Conservation (phyloP, 2,113 vertebrate species). For the Ivindomyrus marchei region DNA sequence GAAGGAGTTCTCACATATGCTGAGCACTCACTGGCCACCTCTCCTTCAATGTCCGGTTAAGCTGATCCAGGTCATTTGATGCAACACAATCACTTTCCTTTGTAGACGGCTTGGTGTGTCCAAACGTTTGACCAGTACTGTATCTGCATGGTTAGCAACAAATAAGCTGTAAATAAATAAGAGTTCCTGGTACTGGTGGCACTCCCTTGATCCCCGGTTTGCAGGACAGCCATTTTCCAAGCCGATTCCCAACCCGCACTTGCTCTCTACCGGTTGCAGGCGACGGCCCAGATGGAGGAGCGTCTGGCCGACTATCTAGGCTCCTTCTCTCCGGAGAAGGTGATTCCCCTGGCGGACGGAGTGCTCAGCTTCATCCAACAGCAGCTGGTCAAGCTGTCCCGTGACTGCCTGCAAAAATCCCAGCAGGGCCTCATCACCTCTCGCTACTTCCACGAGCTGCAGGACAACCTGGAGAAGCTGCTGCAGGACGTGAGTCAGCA, state of each 20-base stretch:
- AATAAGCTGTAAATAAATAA: neutral
- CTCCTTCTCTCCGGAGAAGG: constrained; percentile 62
- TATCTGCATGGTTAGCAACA: neutral
- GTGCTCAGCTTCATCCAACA: constrained; percentile 50
- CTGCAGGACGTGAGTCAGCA: constrained; percentile 69
- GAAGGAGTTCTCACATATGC: neutral
- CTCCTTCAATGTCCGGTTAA: neutral
- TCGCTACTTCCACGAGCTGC: constrained; percentile 74
- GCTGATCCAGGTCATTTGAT: neutral
- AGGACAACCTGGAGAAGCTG: constrained; percentile 75
- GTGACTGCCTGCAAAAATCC: constrained; percentile 74
- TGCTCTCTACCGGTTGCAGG: neutral
- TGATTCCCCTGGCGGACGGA: constrained; percentile 59
- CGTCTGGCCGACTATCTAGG: constrained; percentile 68
- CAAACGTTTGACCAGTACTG: neutral
- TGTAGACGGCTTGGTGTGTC: neutral
- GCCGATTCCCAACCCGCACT: neutral
- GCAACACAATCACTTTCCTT: neutral
- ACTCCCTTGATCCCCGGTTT: neutral
- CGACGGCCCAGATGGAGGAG: constrained; percentile 49
- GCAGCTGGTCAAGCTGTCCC: constrained; percentile 72
- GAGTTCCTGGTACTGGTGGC: neutral
- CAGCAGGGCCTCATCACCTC: constrained; percentile 72
- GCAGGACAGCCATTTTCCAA: neutral
- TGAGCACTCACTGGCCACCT: neutral